Base-by-base conservation (phyloP, 2,113 vertebrate genomes). In the Taurulus bubalis region DNA sequence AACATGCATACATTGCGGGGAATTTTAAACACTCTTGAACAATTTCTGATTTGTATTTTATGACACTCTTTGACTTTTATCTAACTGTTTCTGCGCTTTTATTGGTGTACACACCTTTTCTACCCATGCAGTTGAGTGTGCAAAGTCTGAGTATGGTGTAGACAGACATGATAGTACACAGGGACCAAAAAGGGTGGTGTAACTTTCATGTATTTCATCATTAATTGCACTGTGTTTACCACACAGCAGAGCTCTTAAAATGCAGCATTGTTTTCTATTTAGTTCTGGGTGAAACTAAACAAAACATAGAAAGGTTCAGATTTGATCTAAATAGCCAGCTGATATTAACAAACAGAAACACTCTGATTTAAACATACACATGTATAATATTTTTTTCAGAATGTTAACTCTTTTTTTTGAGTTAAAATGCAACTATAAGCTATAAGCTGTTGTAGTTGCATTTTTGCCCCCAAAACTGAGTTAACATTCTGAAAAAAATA, bases 121-220 rank as follows among this genome's bases (percentile, higher is more conserved):
- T n/a, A 75, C 11, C 20, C 16, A 12, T 67, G 14, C 20, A 45
- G 60, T 7, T 45, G 11, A 75, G 10, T 26, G 55, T 55, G 55
- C 22, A 81, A 79, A 87, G 67, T 82, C 80, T 77, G 26, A 45
- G 34, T 16, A 45, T n/a, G 1, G 1, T 56, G 56, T 26, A n/a
- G 32, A 55, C 47, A n/a, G 38, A 16, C 24, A 40, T 24, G 2
- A 71, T 34, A 22, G 20, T n/a, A 82, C 22, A 68, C 38, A 59
- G 20, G 26, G 9, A 51, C n/a, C 7, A 14, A 30, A 47, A 36
- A 12, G 4, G 58, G 15, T 56, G 56, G 16, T 62, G 38, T 56
- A 26, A 6, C 51, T 45, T 36, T n/a, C 38, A 24, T 28, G 38
- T 24, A 53, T 53, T 36, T 78, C 51, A 56, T 30, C 9, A 24